Conservation (phyloP, 1,140 invertebrate species). For the Magallana angulata region DNA sequence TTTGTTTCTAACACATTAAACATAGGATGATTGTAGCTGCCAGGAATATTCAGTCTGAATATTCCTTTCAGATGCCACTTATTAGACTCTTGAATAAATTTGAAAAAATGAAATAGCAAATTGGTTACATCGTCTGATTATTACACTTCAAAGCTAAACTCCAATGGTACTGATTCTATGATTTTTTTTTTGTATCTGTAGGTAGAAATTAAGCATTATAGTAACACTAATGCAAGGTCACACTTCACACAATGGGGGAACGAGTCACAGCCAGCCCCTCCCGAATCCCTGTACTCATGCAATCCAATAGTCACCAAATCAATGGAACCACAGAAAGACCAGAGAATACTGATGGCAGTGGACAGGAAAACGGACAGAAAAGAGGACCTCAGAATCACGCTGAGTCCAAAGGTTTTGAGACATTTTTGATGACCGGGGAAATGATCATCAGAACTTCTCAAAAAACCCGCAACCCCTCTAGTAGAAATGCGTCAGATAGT, state of each 20-base stretch:
- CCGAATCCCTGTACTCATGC: conserved; percentile 71
- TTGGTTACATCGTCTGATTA: not conserved
- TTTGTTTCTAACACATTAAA: too few species aligned
- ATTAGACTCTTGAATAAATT: not conserved
- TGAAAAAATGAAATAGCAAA: not conserved
- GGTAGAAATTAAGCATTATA: not conserved
- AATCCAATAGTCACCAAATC: conserved; percentile 19
- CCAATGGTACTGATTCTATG: too few species aligned
- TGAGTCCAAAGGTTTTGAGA: conserved; percentile 76
- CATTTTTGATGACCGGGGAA: conserved; percentile 79
- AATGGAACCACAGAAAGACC: conserved; percentile 40
- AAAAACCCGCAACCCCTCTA: conserved; percentile 57
- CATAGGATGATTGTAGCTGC: not conserved
- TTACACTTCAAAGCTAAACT: not conserved
- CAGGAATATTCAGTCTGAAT: too few species aligned
- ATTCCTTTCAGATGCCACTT: not conserved
- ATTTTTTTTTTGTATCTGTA: not conserved
- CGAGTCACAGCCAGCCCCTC: conserved; percentile 69
- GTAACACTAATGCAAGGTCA: conserved; percentile 5
- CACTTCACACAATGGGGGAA: conserved; percentile 69
- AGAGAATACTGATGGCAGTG: conserved; percentile 58
- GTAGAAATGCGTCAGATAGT: conserved; percentile 66
- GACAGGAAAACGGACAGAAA: conserved; percentile 46
- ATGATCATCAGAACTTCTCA: conserved; percentile 77
- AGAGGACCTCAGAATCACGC: conserved; percentile 37